A percentile compares a stretch with the other conserved stretches of the same genome.
Conservation (phyloP, 1,140 invertebrate genomes). For the Parasteatoda tepidariorum region DNA sequence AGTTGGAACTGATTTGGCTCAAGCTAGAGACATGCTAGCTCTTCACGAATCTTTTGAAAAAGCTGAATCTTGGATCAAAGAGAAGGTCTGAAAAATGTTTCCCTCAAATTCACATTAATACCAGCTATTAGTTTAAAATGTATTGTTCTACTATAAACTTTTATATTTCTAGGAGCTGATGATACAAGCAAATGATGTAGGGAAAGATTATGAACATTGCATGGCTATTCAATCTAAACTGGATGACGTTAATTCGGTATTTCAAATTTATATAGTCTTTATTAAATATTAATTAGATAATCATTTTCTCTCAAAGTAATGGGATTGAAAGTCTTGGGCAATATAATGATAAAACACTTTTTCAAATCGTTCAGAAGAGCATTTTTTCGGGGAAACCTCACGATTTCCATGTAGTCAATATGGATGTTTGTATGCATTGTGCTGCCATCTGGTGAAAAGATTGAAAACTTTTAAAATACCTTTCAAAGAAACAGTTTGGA, state of each 20-base stretch:
- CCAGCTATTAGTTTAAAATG: not conserved
- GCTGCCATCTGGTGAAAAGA: too few relatives aligned
- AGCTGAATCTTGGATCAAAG: conserved; percentile 95
- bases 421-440: too few relatives aligned
- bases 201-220: conserved; percentile 96
- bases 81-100: conserved; percentile 73
- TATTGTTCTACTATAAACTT: not conserved
- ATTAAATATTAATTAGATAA: not conserved
- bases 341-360: too few relatives aligned
- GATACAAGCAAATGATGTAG: conserved; percentile 91
- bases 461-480: too few relatives aligned
- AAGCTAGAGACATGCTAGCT: conserved; percentile 95
- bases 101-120: not conserved
- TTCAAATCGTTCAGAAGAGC: too few relatives aligned
- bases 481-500: too few relatives aligned
- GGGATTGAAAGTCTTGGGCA: too few relatives aligned
- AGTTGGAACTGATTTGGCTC: conserved; percentile 88
- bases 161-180: conserved; percentile 79
- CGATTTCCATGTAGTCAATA: too few relatives aligned
- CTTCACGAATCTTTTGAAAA: conserved; percentile 97
- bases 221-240: conserved; percentile 87
- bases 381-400: too few relatives aligned
- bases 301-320: too few relatives aligned
- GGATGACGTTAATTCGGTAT: conserved; percentile 87
- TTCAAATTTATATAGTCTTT: too few relatives aligned